Percentiles rank a stretch among this genome's conserved stretches.
phyloP scores from a whole-genome alignment of 2,888 invertebrate species.

The Parapristionchus giblindavisi region DNA sequence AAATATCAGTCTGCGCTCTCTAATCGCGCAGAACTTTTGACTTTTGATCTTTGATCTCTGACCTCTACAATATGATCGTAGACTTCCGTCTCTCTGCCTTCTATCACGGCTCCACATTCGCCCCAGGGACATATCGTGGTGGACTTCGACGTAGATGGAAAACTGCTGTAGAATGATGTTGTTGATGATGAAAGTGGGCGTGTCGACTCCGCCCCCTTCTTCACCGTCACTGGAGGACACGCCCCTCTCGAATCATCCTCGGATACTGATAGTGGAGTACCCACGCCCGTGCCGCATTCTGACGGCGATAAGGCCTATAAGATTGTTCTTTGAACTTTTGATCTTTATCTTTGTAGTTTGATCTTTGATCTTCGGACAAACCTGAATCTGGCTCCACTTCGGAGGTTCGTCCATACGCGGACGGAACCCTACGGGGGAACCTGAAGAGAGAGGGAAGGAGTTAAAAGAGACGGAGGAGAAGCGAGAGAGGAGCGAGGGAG shows the following conservation, averaged over 20 bases:
- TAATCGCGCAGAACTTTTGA: neutral
- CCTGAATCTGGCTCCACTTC: neutral
- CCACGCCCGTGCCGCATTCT: neutral
- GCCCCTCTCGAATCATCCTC: neutral
- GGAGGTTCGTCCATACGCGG: slow-evolving; percentile 1
- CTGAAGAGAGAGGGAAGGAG: neutral
- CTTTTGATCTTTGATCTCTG: slow-evolving; percentile 23
- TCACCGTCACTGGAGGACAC: neutral
- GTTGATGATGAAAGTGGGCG: no score
- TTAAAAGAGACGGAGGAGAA: neutral
- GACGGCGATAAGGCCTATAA: slow-evolving; percentile 3
- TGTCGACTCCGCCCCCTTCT: neutral
- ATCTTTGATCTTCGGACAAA: slow-evolving; percentile 26
- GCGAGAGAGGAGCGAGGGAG: neutral
- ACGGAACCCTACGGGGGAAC: neutral
- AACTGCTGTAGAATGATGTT: no score
- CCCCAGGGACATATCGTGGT: neutral
- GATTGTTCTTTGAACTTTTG: slow-evolving; percentile 21
- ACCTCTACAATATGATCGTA: slow-evolving; percentile 30
- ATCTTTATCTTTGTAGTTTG: neutral
- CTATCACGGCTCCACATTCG: neutral
- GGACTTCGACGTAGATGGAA: neutral
- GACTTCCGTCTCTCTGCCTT: neutral
- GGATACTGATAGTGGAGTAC: neutral
- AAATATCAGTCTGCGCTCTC: no score